phyloP scores from a whole-genome alignment of 1,140 invertebrate species.

The Zaprionus tsacasi region DNA sequence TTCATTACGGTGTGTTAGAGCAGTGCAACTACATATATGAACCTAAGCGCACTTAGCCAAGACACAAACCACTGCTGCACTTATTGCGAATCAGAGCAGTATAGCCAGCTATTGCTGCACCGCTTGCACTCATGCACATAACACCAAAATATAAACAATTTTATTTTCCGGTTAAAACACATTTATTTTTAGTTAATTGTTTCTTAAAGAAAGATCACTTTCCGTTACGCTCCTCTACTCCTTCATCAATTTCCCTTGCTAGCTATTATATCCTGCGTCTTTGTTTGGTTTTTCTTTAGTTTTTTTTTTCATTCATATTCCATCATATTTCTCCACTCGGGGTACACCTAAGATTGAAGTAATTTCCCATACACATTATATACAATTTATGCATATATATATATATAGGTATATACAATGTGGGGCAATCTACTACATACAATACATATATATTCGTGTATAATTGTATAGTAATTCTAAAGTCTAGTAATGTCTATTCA shows the following conservation, averaged over 20 bases:
- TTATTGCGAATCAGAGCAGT: not conserved
- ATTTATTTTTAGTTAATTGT: slow-evolving; percentile 17
- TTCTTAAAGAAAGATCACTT: slow-evolving; percentile 46
- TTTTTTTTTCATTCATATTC: not conserved
- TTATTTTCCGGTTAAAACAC: slow-evolving; percentile 13
- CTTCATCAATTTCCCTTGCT: not conserved
- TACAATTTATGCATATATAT: slow-evolving; percentile 10
- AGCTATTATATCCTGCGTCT: not conserved
- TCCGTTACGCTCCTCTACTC: slow-evolving; percentile 1
- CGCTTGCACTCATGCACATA: not conserved
- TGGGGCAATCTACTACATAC: not conserved
- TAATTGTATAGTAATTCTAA: not conserved
- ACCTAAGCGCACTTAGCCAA: too few relatives aligned
- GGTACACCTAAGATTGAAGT: slow-evolving; percentile 2
- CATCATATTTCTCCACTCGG: not conserved
- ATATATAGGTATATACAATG: slow-evolving; percentile 12
- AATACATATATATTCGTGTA: not conserved
- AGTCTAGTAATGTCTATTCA: slow-evolving; percentile 5
- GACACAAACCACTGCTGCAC: not conserved
- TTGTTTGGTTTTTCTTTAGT: not conserved
- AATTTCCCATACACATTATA: not conserved
- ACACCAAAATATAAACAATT: not conserved
- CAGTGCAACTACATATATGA: too few relatives aligned
- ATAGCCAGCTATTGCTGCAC: not conserved
- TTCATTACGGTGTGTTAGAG: too few relatives aligned